phyloP scores from a whole-genome alignment of 2,113 vertebrate genomes.

The Xiphorhynchus elegans region DNA sequence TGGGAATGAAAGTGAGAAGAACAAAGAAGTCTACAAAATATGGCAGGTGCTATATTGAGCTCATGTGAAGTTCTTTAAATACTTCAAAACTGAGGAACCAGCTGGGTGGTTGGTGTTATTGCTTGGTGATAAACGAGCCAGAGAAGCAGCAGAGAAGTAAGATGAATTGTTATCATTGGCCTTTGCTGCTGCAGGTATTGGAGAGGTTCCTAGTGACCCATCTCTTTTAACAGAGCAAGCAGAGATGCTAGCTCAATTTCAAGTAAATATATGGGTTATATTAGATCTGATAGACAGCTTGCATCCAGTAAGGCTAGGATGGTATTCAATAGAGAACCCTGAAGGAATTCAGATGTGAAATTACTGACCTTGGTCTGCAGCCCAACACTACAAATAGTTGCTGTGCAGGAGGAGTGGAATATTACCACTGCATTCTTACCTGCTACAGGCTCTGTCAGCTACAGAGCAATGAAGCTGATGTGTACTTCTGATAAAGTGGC shows the following conservation, averaged over 20 bases:
- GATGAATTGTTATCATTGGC: background rate
- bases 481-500: background rate
- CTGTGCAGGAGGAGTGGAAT: background rate
- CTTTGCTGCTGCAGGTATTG: background rate
- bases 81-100: background rate
- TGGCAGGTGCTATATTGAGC: background rate
- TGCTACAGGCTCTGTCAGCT: background rate
- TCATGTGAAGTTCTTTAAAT: background rate
- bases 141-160: background rate
- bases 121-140: background rate
- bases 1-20: background rate
- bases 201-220: background rate
- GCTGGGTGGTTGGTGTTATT: background rate
- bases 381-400: background rate
- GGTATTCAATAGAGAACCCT: background rate
- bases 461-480: background rate
- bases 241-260: background rate
- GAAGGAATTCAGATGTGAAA: constrained; percentile 5
- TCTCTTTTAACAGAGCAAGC: background rate
- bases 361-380: background rate
- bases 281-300: background rate
- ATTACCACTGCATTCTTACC: background rate
- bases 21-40: background rate
- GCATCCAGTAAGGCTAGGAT: background rate
- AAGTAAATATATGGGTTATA: background rate